Evolutionary conservation across 92 coral and sea anemone species (phyloP), one percentile per base, ranked within the genome.

Genomic region (Zoanthus sansibaricus): DNA sequence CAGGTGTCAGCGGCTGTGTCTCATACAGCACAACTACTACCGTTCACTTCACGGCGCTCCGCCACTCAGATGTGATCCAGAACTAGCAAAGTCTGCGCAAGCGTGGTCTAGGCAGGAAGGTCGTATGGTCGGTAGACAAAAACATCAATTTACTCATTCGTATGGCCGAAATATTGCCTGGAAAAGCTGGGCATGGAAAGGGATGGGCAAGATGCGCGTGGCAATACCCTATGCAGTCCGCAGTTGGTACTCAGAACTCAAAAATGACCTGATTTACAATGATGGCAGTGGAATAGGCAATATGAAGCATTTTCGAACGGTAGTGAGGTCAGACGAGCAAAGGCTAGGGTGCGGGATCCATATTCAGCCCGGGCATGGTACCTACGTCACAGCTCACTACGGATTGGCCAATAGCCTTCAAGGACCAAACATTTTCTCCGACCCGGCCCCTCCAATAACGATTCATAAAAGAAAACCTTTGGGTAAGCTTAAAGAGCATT

Each of bases 81-180:
- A 91, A 52, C 91, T 95, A 62, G 98, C 98, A 20, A 93, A 85
- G 82, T 89, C 94, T 1, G 98, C 98, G 13, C 98, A 95, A 45
- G 51, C 52, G 17, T 95, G 95, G 98, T 76, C 96, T 0, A 91
- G 94, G 45, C 77, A 87, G 32, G 95, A 93, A 45, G 98, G 93
- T 1, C 86, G 12, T 51, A 59, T 82, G 18, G 86, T 86, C 10
- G 49, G 76, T 48, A 62, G 76, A 4, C 89, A 78, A 68, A 70
- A 87, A 37, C 90, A 91, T 8, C 73, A 48, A 31, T 78, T 78
- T 20, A 69, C 87, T 46, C 86, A 84, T 16, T 52, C 64, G 45
- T 64, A 77, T 32, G 86, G 76, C 16, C 93, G 90, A 72, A 93
- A 91, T 80, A 90, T 93, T 46, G 88, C 95, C 9, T 93, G 95